These are phyloP conservation scores for Ploceus nigricollis DNA, from an alignment of 2,113 vertebrate genomes.

Conservation along the genomic window DNA sequence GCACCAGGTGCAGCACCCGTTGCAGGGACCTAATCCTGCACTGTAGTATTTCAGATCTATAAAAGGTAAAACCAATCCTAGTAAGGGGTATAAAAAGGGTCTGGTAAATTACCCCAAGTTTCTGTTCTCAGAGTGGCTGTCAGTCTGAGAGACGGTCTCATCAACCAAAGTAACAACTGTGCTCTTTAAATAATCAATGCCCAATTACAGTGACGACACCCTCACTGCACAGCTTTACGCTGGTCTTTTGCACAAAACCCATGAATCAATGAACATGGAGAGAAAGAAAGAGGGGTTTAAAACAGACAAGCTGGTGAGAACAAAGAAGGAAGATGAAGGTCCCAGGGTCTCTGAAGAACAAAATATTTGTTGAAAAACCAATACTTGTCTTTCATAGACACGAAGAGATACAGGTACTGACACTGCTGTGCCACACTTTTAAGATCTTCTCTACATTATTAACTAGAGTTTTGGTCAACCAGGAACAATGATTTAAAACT, in stretches of 20 bases:
- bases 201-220: conserved; percentile 27
- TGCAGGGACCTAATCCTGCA: neutral
- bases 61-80: neutral
- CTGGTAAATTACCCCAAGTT: conserved; percentile 26
- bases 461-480: neutral
- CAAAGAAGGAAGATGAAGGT: neutral
- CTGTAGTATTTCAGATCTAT: neutral
- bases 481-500: neutral
- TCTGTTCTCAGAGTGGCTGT: neutral
- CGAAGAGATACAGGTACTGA: neutral
- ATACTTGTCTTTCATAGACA: neutral
- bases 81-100: neutral
- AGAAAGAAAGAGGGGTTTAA: neutral
- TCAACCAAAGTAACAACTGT: conserved; percentile 34
- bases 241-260: neutral
- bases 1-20: neutral
- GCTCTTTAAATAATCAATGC: conserved; percentile 51
- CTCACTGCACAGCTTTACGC: neutral
- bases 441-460: neutral
- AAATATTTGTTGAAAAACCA: neutral
- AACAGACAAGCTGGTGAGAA: neutral
- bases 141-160: conserved; percentile 30
- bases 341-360: neutral
- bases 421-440: neutral
- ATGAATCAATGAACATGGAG: neutral